Evolutionary conservation across 2,113 vertebrate genomes (phyloP).

Genomic region (Prunella fulvescens): DNA sequence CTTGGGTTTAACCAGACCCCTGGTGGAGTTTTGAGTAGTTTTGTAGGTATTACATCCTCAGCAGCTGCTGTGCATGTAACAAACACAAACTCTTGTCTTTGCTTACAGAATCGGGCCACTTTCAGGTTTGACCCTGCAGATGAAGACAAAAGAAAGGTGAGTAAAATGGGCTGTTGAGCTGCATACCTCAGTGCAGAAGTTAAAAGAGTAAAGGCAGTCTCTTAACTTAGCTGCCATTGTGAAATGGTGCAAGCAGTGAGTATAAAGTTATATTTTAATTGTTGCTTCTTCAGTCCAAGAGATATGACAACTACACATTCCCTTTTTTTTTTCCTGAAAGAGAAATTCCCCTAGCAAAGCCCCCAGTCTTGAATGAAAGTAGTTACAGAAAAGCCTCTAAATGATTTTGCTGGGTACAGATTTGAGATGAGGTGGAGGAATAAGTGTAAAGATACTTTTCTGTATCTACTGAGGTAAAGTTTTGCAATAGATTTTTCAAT

Average conservation of each 20-base stretch:
- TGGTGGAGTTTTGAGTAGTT: background rate
- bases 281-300: background rate
- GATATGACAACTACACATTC: background rate
- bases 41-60: background rate
- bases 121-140: conserved; percentile 90
- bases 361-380: background rate
- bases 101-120: conserved; percentile 82
- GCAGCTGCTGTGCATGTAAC: background rate
- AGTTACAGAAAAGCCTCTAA: background rate
- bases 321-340: background rate
- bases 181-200: background rate
- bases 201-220: background rate
- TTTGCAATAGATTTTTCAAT: background rate
- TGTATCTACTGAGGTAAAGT: background rate
- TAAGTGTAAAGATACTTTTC: background rate
- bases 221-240: background rate
- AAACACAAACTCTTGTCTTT: background rate
- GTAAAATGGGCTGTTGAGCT: background rate
- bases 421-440: background rate
- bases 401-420: background rate
- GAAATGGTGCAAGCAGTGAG: background rate
- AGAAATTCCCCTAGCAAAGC: background rate
- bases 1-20: background rate
- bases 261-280: background rate
- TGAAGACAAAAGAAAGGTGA: conserved; percentile 89